These are phyloP conservation scores for Sander lucioperca DNA, from an alignment of 2,113 vertebrate species.

Conservation along the genomic window DNA sequence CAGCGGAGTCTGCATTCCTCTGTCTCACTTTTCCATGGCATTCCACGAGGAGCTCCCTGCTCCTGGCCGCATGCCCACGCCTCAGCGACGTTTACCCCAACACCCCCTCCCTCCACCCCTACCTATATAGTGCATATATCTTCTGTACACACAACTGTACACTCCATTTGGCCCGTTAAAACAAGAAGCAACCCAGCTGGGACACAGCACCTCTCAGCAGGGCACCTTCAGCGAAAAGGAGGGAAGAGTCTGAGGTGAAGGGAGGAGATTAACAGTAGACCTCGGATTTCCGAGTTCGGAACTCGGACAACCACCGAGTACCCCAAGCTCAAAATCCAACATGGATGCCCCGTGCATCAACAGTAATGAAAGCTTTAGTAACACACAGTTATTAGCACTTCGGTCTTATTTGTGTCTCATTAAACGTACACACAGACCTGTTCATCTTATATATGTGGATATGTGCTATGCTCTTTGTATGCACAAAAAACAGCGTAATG, in stretches of 20 bases:
- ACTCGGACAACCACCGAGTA: too few relatives aligned
- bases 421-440: too few relatives aligned
- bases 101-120: constrained; percentile 6
- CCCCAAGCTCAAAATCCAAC: too few relatives aligned
- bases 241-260: background rate
- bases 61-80: constrained; percentile 76
- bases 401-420: too few relatives aligned
- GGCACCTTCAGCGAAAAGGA: constrained; percentile 11
- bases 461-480: too few relatives aligned
- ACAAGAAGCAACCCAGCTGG: constrained; percentile 49
- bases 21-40: constrained; percentile 85
- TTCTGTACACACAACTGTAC: constrained; percentile 58
- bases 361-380: too few relatives aligned
- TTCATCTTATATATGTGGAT: too few relatives aligned
- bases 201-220: constrained; percentile 5
- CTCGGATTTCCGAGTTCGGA: too few relatives aligned
- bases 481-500: too few relatives aligned
- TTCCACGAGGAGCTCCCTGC: constrained; percentile 80
- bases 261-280: background rate
- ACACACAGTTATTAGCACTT: too few relatives aligned
- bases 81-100: constrained; percentile 56
- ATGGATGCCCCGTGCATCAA: too few relatives aligned
- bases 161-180: constrained; percentile 48
- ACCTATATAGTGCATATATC: constrained; percentile 42
- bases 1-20: constrained; percentile 85